Evolutionary conservation across 2,797 vertebrate species (phyloP), one percentile per base, ranked within the genome.

Genomic region (Buphagus erythrorhynchus): DNA sequence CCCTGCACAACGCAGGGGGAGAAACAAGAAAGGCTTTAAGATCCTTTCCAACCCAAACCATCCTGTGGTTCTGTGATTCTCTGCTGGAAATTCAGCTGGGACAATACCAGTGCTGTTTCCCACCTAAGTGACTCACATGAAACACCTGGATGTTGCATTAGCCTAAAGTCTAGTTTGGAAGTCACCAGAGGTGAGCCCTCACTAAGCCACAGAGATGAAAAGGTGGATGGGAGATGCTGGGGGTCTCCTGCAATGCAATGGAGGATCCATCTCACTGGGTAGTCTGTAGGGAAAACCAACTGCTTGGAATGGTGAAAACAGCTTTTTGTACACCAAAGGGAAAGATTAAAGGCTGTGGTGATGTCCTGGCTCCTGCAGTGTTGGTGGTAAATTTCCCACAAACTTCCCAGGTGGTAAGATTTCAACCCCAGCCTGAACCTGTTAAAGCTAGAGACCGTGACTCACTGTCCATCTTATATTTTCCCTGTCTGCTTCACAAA

Each of bases 311-410:
- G 12, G n/a, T 26, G 28, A 9, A 11, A 77, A 48, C 26, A 55
- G 73, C 6, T 49, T 88, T 93, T 76, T 76, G 46, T 29, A 81
- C 67, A 62, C 51, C 83, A 81, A 73, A 93, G 43, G 6, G 31
- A 12, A 77, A 76, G 51, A 62, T 66, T 51, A 86, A 94, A 95
- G 59, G 43, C 58, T 25, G 21, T n/a, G 77, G 19, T 31, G 59
- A 17, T 59, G 51, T 22, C 54, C 57, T 81, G 62, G 13, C 10
- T 81, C 35, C 66, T 88, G 22, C 6, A 1, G 5, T 28, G 19
- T 20, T 5, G 5, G 74, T 61, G 36, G 71, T 17, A 67, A 63
- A 24, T 67, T 66, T 67, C 51, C 63, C 62, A 52, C 3, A 2
- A 68, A 1, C 17, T 93, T 92, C 57, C 59, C 63, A 57, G 25